These are phyloP conservation scores for Alouatta palliata DNA, from an alignment of 2,113 vertebrate genomes.

Conservation along the genomic window DNA sequence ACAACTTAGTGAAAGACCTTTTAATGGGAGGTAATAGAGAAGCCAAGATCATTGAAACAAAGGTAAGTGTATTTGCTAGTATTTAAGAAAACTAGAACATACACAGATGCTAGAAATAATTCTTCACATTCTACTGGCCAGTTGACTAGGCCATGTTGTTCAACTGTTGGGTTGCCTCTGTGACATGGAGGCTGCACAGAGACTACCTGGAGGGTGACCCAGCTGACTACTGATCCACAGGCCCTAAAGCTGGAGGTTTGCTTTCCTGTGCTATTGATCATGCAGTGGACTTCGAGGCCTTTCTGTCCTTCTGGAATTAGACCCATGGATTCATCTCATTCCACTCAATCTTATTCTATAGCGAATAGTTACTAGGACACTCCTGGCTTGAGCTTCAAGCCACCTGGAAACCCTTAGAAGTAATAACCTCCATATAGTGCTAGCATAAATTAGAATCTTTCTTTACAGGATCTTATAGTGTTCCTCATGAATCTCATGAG, in stretches of 20 bases:
- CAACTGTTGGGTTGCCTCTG: neutral
- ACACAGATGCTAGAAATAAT: neutral
- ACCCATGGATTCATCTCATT: neutral
- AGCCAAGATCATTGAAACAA: neutral
- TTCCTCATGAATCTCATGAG: neutral
- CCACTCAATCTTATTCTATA: neutral
- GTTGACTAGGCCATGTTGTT: neutral
- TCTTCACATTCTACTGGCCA: neutral
- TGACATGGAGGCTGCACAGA: neutral
- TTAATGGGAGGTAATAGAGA: neutral
- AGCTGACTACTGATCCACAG: neutral
- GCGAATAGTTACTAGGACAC: neutral
- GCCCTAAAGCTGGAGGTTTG: neutral
- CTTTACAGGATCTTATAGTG: neutral
- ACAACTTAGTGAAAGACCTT: neutral
- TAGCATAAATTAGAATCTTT: neutral
- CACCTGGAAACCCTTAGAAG: neutral
- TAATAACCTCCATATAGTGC: neutral
- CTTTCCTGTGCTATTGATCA: neutral
- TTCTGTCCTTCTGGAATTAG: neutral
- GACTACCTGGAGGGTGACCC: too few species aligned
- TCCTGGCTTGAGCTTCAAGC: neutral
- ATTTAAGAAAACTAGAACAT: neutral
- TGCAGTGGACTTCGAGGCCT: neutral
- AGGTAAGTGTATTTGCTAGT: neutral